phyloP scores from a whole-genome alignment of 1,140 invertebrate genomes.

The Diorhabda elongata region DNA sequence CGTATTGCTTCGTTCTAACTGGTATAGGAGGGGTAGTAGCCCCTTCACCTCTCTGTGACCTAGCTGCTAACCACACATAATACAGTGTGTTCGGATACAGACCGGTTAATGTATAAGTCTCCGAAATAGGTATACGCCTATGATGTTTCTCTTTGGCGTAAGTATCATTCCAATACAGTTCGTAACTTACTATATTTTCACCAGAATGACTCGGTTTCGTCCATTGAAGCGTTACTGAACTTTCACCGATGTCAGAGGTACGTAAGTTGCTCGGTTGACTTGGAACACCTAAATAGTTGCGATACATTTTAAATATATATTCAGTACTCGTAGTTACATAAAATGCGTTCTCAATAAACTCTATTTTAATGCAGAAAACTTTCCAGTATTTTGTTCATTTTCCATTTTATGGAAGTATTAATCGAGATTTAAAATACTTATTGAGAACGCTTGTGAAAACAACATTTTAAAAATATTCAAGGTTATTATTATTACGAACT shows the following conservation, averaged over 20 bases:
- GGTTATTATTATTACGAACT: too few relatives aligned
- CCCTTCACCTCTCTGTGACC: slow-evolving; percentile 87
- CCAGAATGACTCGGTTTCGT: slow-evolving; percentile 82
- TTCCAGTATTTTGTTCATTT: too few relatives aligned
- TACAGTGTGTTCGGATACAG: slow-evolving; percentile 94
- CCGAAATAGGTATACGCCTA: slow-evolving; percentile 72
- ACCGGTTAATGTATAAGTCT: slow-evolving; percentile 79
- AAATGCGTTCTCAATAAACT: too few relatives aligned
- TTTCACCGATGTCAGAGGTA: slow-evolving; percentile 76
- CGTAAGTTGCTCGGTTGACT: slow-evolving; percentile 89
- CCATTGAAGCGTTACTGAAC: slow-evolving; percentile 84
- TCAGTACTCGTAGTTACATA: too few relatives aligned
- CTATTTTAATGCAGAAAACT: too few relatives aligned
- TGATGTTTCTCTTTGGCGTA: slow-evolving; percentile 75
- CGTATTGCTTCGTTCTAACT: slow-evolving; percentile 92
- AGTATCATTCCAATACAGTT: slow-evolving; percentile 96
- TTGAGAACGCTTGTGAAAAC: too few relatives aligned
- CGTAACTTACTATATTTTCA: slow-evolving; percentile 90
- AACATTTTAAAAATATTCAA: too few relatives aligned
- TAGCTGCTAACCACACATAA: slow-evolving; percentile 91
- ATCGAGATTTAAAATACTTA: too few relatives aligned
- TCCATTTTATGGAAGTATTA: too few relatives aligned
- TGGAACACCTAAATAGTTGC: slow-evolving; percentile 65
- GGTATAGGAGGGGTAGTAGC: slow-evolving; percentile 91
- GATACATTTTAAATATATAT: too few relatives aligned